Conservation (phyloP, 2,113 vertebrate genomes). For the Amblyornis subalaris region DNA sequence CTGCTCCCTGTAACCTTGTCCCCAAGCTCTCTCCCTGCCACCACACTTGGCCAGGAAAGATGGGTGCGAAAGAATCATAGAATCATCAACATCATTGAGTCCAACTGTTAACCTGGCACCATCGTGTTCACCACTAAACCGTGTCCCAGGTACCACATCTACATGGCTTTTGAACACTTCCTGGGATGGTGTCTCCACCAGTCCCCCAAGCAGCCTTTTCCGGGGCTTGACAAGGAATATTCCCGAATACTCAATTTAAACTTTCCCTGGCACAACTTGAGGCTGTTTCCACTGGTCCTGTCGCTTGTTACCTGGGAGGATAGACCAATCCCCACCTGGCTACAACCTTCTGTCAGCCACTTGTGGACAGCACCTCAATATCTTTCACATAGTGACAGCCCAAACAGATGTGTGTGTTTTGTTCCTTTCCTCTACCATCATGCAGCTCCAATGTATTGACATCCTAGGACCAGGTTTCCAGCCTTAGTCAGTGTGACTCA, state of each 20-base stretch:
- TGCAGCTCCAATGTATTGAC: accelerated
- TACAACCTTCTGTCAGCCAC: not conserved
- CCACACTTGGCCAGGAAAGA: accelerated
- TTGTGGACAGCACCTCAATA: not conserved
- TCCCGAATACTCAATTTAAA: not conserved
- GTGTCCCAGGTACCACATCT: not conserved
- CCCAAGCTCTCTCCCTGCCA: not conserved
- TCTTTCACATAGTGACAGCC: not conserved
- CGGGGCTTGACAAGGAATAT: not conserved
- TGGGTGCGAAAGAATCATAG: not conserved
- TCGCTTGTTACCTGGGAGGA: not conserved
- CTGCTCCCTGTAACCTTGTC: not conserved
- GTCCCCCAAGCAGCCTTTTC: not conserved
- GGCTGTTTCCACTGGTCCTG: accelerated
- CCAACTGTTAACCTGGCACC: not conserved
- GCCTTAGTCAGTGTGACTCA: not conserved
- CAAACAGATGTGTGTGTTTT: not conserved
- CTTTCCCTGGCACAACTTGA: not conserved
- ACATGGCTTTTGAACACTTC: not conserved
- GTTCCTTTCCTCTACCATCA: not conserved
- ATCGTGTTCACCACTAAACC: not conserved
- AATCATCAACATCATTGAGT: not conserved
- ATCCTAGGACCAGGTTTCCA: not conserved
- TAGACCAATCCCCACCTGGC: accelerated
- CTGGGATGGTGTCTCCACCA: too few species aligned